A percentile compares a stretch with the other conserved stretches of the same genome.
Evolutionary conservation across 2,797 vertebrate genomes (phyloP).

Genomic region (Spinibarbus caldwelli): DNA sequence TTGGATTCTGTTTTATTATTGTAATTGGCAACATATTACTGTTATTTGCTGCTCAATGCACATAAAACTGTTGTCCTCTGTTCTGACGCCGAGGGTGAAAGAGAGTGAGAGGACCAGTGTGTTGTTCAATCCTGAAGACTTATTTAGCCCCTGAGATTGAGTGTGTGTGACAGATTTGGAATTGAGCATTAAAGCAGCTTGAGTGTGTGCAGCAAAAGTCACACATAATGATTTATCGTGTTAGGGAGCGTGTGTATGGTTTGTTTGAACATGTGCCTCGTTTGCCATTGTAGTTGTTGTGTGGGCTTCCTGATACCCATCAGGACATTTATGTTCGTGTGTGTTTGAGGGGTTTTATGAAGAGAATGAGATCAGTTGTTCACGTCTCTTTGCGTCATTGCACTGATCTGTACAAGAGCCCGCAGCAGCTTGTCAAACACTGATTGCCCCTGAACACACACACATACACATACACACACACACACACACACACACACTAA

Average conservation of each 20-base stretch:
- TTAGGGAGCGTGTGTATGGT: background rate
- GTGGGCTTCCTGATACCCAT: slow-evolving; percentile 29
- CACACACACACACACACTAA: slow-evolving; percentile 42
- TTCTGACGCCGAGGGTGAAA: background rate
- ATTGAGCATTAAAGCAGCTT: slow-evolving; percentile 48
- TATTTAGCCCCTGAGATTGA: slow-evolving; percentile 52
- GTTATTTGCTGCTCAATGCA: slow-evolving; percentile 4
- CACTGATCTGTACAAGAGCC: slow-evolving; percentile 62
- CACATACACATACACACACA: slow-evolving; percentile 40
- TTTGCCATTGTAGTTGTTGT: slow-evolving; percentile 36
- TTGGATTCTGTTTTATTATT: slow-evolving; percentile 2
- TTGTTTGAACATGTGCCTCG: slow-evolving; percentile 27
- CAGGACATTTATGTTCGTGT: slow-evolving; percentile 45
- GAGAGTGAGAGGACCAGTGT: slow-evolving; percentile 12
- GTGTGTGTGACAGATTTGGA: slow-evolving; percentile 55
- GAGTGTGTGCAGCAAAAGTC: slow-evolving; percentile 29
- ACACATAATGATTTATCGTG: slow-evolving; percentile 28
- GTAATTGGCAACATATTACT: slow-evolving; percentile 32
- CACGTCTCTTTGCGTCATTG: slow-evolving; percentile 66
- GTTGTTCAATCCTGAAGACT: slow-evolving; percentile 29
- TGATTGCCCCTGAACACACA: slow-evolving; percentile 51
- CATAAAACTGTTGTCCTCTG: background rate
- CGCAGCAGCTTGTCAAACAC: slow-evolving; percentile 66
- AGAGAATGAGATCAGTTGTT: slow-evolving; percentile 61
- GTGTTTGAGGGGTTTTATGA: slow-evolving; percentile 53